Conservation (phyloP, 2,888 invertebrate species). For the Hedychridium roseum region DNA sequence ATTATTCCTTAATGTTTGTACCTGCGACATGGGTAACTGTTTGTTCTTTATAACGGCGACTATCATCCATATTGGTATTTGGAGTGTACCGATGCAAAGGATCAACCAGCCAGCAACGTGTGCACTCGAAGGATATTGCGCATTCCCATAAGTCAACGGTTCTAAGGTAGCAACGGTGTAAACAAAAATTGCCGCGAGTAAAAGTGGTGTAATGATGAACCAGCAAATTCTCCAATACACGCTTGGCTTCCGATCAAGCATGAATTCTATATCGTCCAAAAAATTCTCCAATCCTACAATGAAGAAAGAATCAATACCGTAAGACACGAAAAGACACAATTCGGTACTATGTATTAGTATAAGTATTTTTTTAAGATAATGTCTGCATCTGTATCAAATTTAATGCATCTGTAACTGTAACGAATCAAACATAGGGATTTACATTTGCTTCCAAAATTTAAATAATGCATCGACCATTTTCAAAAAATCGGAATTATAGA, state of each 20-base stretch:
- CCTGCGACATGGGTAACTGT: conserved; percentile 25
- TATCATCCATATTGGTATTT: conserved; percentile 64
- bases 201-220: conserved; percentile 77
- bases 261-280: conserved; percentile 80
- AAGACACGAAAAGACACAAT: too few species aligned
- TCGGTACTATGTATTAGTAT: too few species aligned
- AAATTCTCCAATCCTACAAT: conserved; percentile 68
- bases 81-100: conserved; percentile 66
- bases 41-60: conserved; percentile 58
- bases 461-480: too few species aligned
- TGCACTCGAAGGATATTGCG: conserved; percentile 69
- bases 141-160: conserved; percentile 70
- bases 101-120: conserved; percentile 65
- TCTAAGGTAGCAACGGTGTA: conserved; percentile 74
- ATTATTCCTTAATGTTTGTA: conserved; percentile 5
- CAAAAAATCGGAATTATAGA: too few species aligned
- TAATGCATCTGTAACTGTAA: too few species aligned
- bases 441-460: too few species aligned
- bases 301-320: too few species aligned
- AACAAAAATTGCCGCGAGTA: conserved; percentile 75
- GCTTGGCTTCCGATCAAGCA: conserved; percentile 75
- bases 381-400: too few species aligned
- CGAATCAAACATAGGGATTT: too few species aligned
- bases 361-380: too few species aligned
- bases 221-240: conserved; percentile 84